Evolutionary conservation across 35 echinoderm and acorn worm species (phyloP).

Genomic region (Lytechinus variegatus): DNA sequence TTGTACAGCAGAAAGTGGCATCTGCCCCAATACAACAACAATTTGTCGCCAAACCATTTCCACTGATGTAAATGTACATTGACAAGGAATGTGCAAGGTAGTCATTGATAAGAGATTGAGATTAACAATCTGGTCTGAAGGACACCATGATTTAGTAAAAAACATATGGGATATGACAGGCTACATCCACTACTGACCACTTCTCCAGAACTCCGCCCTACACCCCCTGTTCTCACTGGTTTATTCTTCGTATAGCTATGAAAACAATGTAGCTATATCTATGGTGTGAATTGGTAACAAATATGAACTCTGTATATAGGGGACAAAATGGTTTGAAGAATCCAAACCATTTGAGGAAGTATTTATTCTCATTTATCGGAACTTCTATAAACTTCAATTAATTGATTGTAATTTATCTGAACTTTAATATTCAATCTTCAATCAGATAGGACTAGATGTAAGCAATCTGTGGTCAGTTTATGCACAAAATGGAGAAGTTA

Average conservation of each 20-base stretch:
- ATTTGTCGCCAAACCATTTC: background rate
- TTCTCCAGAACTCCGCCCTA: background rate
- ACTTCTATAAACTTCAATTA: too few relatives aligned
- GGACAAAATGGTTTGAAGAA: too few relatives aligned
- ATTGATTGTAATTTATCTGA: too few relatives aligned
- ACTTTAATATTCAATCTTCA: too few relatives aligned
- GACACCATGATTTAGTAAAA: background rate
- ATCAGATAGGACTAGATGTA: too few relatives aligned
- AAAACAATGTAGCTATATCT: background rate
- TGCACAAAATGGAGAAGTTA: too few relatives aligned
- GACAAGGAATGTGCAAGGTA: conserved; percentile 3
- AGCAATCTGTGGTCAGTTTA: too few relatives aligned
- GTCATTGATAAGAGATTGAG: background rate
- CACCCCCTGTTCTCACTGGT: background rate
- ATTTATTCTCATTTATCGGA: too few relatives aligned
- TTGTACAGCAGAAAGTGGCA: background rate
- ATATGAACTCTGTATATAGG: too few relatives aligned
- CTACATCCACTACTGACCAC: background rate
- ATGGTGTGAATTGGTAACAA: too few relatives aligned
- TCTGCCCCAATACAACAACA: background rate
- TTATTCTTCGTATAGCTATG: too few relatives aligned
- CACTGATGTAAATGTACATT: background rate
- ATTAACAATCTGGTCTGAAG: background rate
- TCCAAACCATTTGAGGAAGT: too few relatives aligned
- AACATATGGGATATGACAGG: conserved; percentile 8